phyloP scores from a whole-genome alignment of 2,888 invertebrate species.

The Oscheius sp. region DNA sequence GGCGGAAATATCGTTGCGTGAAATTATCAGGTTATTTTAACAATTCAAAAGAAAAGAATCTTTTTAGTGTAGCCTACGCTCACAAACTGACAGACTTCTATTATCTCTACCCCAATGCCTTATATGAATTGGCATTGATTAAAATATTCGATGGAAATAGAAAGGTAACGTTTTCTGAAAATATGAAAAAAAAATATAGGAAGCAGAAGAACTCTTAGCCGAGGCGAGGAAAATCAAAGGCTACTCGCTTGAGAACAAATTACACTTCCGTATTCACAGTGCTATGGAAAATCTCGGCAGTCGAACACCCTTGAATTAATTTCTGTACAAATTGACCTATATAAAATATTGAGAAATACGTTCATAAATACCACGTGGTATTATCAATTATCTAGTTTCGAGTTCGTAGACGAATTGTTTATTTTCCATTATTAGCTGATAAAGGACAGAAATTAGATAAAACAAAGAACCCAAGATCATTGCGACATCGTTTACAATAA shows the following conservation, averaged over 20 bases:
- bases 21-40: conserved; percentile 56
- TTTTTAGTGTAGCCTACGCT: conserved; percentile 1
- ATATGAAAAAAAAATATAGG: conserved; percentile 68
- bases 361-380: background rate
- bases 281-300: conserved; percentile 54
- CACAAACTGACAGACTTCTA: conserved; percentile 74
- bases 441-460: no score
- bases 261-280: conserved; percentile 67
- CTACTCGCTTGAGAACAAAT: conserved; percentile 67
- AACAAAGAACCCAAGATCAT: no score
- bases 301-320: conserved; percentile 37
- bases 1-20: conserved; percentile 79
- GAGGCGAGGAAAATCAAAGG: conserved; percentile 76
- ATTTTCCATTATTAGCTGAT: no score
- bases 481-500: no score
- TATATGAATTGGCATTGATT: conserved; percentile 85
- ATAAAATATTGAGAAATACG: no score
- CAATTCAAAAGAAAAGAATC: background rate
- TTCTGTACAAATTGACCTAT: background rate
- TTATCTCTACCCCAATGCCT: conserved; percentile 85
- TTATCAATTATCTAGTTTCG: background rate
- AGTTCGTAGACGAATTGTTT: no score
- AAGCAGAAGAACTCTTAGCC: conserved; percentile 80
- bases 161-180: background rate
- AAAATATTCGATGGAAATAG: conserved; percentile 78